These are phyloP conservation scores for Actinernus sp. DNA, from an alignment of 92 coral and sea anemone genomes.

Conservation along the genomic window DNA sequence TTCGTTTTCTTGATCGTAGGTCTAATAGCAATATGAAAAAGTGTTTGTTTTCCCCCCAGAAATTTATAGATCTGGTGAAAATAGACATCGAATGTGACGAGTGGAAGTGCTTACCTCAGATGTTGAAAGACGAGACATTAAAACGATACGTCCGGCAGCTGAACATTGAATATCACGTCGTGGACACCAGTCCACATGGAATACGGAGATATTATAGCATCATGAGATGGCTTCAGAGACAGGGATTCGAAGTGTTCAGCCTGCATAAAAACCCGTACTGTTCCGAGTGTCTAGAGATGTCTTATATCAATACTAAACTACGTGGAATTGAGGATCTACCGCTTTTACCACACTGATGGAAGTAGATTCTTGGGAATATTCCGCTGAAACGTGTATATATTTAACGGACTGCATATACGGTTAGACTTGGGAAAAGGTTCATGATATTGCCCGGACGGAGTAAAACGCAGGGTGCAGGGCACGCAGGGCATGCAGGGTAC, in stretches of 20 bases:
- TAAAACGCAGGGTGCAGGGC: too few species aligned
- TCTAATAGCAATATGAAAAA: too few species aligned
- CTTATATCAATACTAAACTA: slow-evolving; percentile 72
- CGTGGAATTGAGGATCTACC: too few species aligned
- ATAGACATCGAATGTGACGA: slow-evolving; percentile 95
- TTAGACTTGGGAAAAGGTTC: too few species aligned
- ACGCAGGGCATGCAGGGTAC: too few species aligned
- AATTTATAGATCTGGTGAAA: slow-evolving; percentile 77
- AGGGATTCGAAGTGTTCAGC: slow-evolving; percentile 76
- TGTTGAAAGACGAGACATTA: slow-evolving; percentile 84
- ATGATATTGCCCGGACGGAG: too few species aligned
- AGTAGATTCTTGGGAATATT: too few species aligned
- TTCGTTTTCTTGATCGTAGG: too few species aligned
- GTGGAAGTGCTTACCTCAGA: slow-evolving; percentile 90
- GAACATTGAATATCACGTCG: slow-evolving; percentile 75
- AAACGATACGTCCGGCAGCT: slow-evolving; percentile 75
- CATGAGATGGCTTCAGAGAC: slow-evolving; percentile 81
- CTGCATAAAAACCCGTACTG: slow-evolving; percentile 82
- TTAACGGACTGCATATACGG: too few species aligned
- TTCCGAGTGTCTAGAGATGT: slow-evolving; percentile 80
- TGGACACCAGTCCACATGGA: slow-evolving; percentile 23
- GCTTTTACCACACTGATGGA: too few species aligned
- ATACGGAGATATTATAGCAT: slow-evolving; percentile 75
- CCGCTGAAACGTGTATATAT: too few species aligned
- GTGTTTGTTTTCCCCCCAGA: too few species aligned